phyloP scores from a whole-genome alignment of 2,888 invertebrate genomes.

The Colletes collaris region DNA sequence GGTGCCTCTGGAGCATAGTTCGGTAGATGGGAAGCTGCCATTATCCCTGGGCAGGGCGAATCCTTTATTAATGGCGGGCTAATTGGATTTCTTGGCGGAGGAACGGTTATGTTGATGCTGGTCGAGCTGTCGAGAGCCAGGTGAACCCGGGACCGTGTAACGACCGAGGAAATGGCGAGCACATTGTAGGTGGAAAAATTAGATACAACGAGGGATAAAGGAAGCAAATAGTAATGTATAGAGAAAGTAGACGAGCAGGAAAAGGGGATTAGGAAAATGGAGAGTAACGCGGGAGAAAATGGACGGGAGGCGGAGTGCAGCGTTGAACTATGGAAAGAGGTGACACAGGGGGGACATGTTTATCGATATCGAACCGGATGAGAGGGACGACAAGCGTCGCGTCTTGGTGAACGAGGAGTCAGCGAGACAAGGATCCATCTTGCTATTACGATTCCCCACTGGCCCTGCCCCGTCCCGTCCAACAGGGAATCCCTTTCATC shows the following conservation, averaged over 20 bases:
- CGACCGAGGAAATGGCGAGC: neutral
- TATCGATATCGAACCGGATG: neutral
- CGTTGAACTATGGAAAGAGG: neutral
- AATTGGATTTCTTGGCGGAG: slow-evolving; percentile 75
- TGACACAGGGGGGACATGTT: no score
- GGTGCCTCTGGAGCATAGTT: slow-evolving; percentile 25
- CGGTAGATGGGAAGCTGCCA: slow-evolving; percentile 59
- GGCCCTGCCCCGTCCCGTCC: slow-evolving; percentile 40
- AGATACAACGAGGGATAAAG: neutral
- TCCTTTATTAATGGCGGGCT: slow-evolving; percentile 77
- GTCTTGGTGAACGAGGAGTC: neutral
- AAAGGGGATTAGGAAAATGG: neutral
- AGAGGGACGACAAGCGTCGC: neutral
- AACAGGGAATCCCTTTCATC: slow-evolving; percentile 47
- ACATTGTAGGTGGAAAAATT: neutral
- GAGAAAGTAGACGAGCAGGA: neutral
- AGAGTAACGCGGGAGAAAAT: no score
- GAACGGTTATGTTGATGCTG: slow-evolving; percentile 66
- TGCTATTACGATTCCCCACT: slow-evolving; percentile 53
- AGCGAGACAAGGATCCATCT: slow-evolving; percentile 46
- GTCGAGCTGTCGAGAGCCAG: slow-evolving; percentile 4
- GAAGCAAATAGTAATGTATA: neutral
- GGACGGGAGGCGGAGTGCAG: neutral
- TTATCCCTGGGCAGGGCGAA: slow-evolving; percentile 67
- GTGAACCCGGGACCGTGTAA: neutral